Conservation (phyloP, 2,797 vertebrate species). For the Artibeus jamaicensis region DNA sequence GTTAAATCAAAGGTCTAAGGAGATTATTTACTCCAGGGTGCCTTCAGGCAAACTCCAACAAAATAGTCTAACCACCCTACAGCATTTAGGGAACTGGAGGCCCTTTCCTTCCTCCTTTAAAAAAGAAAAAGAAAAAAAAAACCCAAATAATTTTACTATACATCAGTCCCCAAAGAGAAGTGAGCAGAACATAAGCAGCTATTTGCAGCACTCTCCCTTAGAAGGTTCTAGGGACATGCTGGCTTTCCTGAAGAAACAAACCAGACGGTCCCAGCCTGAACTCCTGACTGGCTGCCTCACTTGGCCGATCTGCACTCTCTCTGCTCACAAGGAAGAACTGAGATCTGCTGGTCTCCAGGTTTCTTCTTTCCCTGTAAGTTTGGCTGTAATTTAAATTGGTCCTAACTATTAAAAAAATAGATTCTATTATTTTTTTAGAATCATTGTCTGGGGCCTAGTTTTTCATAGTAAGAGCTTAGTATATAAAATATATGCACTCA, state of each 20-base stretch:
- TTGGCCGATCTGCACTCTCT: neutral
- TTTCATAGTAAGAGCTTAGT: neutral
- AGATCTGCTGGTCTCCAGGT: neutral
- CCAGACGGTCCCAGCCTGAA: neutral
- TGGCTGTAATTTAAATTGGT: neutral
- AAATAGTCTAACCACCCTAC: neutral
- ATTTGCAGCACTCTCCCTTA: neutral
- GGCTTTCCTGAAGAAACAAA: constrained; percentile 26
- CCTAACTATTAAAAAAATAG: neutral
- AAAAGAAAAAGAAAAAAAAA: neutral
- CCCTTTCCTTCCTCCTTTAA: neutral
- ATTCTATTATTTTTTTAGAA: neutral
- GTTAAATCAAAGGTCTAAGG: constrained; percentile 40
- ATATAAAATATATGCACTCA: neutral
- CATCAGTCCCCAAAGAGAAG: neutral
- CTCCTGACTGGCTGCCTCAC: neutral
- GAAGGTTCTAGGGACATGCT: neutral
- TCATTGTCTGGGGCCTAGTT: neutral
- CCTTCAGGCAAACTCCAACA: neutral
- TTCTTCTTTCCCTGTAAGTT: neutral
- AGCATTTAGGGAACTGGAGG: neutral
- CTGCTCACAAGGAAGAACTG: neutral
- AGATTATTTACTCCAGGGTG: constrained; percentile 18
- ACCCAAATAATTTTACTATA: neutral
- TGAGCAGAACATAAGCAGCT: neutral